Percentiles rank a stretch among this genome's conserved stretches.
Evolutionary conservation across 1,140 invertebrate species (phyloP).

Genomic region (Leptopilina boulardi): DNA sequence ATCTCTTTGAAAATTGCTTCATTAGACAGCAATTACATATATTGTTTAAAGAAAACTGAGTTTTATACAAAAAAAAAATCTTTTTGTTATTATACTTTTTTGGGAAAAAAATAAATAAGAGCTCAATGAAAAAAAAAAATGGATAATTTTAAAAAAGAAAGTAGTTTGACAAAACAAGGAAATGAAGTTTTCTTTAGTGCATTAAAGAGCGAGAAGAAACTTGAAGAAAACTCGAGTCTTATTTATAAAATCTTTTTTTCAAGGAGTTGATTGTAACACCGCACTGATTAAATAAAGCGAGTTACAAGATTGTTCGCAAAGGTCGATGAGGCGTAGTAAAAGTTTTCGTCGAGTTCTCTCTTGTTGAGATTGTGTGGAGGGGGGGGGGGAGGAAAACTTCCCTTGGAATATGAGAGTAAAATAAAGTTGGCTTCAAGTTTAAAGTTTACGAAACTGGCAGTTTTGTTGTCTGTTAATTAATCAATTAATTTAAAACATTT

Average conservation of each 20-base stretch:
- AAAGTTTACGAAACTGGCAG: conserved; percentile 7
- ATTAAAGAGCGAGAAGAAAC: neutral
- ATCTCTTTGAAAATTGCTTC: no score
- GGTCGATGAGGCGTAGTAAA: conserved; percentile 19
- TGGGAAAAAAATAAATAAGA: no score
- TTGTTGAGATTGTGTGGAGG: neutral
- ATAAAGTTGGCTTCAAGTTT: neutral
- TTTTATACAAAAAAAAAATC: no score
- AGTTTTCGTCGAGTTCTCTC: conserved; percentile 8
- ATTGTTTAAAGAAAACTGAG: no score
- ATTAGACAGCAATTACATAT: no score
- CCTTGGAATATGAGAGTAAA: neutral
- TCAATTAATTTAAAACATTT: conserved; percentile 57
- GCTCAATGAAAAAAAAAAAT: neutral
- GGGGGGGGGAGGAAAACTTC: no score
- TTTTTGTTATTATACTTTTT: no score
- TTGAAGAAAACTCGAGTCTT: conserved; percentile 2
- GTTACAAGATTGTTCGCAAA: conserved; percentile 16
- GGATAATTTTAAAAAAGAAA: neutral
- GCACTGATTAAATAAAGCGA: conserved; percentile 19
- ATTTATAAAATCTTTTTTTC: conserved; percentile 11
- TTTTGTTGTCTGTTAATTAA: conserved; percentile 31
- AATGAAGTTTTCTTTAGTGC: neutral
- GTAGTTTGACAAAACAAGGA: neutral
- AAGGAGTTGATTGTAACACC: conserved; percentile 11